These are phyloP conservation scores for Boleophthalmus pectinirostris DNA, from an alignment of 2,113 vertebrate genomes.

Conservation along the genomic window DNA sequence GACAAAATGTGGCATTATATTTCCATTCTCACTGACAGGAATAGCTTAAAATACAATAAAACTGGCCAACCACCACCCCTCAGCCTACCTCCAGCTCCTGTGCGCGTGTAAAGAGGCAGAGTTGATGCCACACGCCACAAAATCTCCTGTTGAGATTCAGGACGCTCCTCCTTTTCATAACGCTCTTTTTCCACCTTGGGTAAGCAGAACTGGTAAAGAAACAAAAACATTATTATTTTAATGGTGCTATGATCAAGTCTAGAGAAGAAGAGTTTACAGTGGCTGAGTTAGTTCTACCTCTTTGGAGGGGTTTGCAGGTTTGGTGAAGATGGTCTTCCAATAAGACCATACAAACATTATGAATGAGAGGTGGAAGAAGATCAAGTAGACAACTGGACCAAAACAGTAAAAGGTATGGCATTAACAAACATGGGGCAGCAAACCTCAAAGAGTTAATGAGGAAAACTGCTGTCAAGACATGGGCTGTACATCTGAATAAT, in stretches of 20 bases:
- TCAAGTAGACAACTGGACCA: conserved; percentile 90
- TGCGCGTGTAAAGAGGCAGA: conserved; percentile 88
- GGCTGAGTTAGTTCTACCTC: conserved; percentile 80
- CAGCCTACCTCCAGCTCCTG: conserved; percentile 84
- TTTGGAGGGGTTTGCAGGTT: conserved; percentile 88
- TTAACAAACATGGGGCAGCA: not conserved
- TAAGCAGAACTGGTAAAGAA: conserved; percentile 81
- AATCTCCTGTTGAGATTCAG: conserved; percentile 90
- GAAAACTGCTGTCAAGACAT: conserved; percentile 9
- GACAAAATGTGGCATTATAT: too few relatives aligned
- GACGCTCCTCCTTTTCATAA: conserved; percentile 84
- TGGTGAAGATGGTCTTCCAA: conserved; percentile 96
- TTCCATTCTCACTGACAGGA: too few relatives aligned
- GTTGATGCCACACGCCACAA: conserved; percentile 85
- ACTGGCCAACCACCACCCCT: not conserved
- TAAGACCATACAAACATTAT: conserved; percentile 98
- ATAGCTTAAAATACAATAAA: too few relatives aligned
- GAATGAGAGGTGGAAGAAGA: conserved; percentile 95
- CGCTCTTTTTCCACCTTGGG: conserved; percentile 88
- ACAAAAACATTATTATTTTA: not conserved
- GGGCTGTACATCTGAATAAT: conserved; percentile 12
- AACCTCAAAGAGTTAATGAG: not conserved
- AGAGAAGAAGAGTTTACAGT: not conserved
- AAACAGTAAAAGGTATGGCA: conserved; percentile 61
- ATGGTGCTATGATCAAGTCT: not conserved